Evolutionary conservation across 2,888 invertebrate genomes (phyloP).

Genomic region (Cenopis cana): DNA sequence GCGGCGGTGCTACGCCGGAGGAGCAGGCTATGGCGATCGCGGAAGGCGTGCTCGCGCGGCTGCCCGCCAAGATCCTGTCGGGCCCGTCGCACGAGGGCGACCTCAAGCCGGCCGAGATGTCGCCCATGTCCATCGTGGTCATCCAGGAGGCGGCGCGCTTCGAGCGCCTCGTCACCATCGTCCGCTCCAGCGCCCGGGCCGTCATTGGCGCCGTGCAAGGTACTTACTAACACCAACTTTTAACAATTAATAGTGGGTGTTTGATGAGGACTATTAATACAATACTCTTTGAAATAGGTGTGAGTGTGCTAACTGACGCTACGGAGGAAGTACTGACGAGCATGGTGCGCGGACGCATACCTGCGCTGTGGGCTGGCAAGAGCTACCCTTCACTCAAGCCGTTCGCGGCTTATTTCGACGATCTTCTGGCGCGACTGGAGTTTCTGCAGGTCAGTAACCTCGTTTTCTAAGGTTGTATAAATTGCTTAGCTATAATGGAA

Average conservation of each 20-base stretch:
- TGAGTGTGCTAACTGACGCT: conserved; percentile 93
- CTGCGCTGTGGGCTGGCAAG: conserved; percentile 92
- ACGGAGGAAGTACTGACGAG: conserved; percentile 94
- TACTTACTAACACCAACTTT: conserved; percentile 53
- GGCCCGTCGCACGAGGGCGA: conserved; percentile 87
- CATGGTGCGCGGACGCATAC: conserved; percentile 93
- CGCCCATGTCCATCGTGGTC: conserved; percentile 96
- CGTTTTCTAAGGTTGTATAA: background rate
- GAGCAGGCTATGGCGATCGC: conserved; percentile 92
- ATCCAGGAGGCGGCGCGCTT: conserved; percentile 94
- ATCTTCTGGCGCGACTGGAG: conserved; percentile 92
- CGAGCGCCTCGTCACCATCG: conserved; percentile 89
- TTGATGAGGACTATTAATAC: background rate
- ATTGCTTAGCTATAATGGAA: background rate
- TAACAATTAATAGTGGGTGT: background rate
- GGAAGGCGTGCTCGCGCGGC: conserved; percentile 89
- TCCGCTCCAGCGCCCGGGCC: conserved; percentile 90
- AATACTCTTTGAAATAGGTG: conserved; percentile 82
- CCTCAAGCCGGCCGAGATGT: conserved; percentile 92
- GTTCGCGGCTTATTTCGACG: conserved; percentile 93
- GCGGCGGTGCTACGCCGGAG: conserved; percentile 89
- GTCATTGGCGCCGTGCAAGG: conserved; percentile 96
- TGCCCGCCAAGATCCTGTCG: conserved; percentile 89
- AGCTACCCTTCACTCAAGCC: conserved; percentile 97
- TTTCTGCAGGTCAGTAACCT: conserved; percentile 90